Conservation (phyloP, 2,113 vertebrate genomes). For the Mustelus asterias region DNA sequence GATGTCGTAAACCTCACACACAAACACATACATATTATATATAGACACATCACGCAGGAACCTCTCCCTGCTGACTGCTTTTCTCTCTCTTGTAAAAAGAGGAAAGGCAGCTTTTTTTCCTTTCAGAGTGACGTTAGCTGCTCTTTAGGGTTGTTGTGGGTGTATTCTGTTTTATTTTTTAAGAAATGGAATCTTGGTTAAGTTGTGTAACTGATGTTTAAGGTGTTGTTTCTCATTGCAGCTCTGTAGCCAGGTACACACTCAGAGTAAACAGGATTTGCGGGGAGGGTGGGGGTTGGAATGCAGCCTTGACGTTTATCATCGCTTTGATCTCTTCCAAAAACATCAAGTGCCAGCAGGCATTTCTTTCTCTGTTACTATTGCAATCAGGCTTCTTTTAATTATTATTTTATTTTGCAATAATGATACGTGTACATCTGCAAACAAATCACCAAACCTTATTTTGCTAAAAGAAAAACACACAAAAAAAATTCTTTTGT, state of each 20-base stretch:
- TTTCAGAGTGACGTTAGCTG: not conserved
- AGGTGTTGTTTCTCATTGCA: slow-evolving; percentile 9
- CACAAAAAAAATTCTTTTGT: slow-evolving; percentile 38
- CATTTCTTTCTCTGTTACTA: slow-evolving; percentile 6
- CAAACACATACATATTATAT: no score
- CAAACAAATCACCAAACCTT: slow-evolving; percentile 38
- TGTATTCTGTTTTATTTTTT: not conserved
- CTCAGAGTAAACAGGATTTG: not conserved
- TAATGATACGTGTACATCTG: slow-evolving; percentile 35
- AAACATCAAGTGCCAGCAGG: not conserved
- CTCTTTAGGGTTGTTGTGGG: slow-evolving; percentile 3
- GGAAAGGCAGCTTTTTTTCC: not conserved
- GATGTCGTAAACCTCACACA: not conserved
- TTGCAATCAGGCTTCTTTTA: not conserved
- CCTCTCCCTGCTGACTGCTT: not conserved
- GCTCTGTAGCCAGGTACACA: not conserved
- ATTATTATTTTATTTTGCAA: slow-evolving; percentile 37
- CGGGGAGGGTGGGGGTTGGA: not conserved
- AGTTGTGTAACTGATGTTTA: slow-evolving; percentile 19
- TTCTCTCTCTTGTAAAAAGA: not conserved
- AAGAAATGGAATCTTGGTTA: not conserved
- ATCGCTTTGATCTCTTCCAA: not conserved
- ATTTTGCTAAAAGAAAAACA: slow-evolving; percentile 41
- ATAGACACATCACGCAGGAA: not conserved
- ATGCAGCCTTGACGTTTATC: not conserved